Conservation (phyloP, 92 coral and sea anemone species). For the Parazoanthus atlanticus region DNA sequence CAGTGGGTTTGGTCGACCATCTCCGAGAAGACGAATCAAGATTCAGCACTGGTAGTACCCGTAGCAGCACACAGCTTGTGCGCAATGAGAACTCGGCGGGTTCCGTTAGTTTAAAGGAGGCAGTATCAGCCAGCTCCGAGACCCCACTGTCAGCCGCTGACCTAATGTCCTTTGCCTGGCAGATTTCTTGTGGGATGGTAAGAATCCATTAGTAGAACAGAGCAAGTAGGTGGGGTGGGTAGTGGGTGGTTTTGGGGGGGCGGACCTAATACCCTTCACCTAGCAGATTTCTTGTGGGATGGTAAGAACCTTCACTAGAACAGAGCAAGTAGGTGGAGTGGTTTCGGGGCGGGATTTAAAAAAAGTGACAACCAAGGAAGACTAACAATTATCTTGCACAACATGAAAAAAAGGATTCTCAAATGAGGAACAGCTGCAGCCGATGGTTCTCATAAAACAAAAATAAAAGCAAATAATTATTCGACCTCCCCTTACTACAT, state of each 20-base stretch:
- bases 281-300: constrained; percentile 44
- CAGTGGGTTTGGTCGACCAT: not conserved
- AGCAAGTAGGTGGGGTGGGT: not conserved
- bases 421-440: too few species aligned
- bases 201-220: not conserved
- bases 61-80: constrained; percentile 29
- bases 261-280: constrained; percentile 35
- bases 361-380: too few species aligned
- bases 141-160: constrained; percentile 34
- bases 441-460: too few species aligned
- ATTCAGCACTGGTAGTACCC: constrained; percentile 11
- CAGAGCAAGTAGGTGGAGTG: not conserved
- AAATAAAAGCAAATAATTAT: too few species aligned
- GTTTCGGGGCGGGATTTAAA: not conserved
- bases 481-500: too few species aligned
- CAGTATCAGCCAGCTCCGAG: constrained; percentile 21
- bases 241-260: not conserved
- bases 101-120: constrained; percentile 26
- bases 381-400: too few species aligned
- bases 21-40: constrained; percentile 28
- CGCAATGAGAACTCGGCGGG: constrained; percentile 35
- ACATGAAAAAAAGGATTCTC: too few species aligned
- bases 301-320: constrained; percentile 9
- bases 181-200: constrained; percentile 45
- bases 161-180: constrained; percentile 43